phyloP scores from a whole-genome alignment of 2,888 invertebrate species.

The Steinernema scapterisci region DNA sequence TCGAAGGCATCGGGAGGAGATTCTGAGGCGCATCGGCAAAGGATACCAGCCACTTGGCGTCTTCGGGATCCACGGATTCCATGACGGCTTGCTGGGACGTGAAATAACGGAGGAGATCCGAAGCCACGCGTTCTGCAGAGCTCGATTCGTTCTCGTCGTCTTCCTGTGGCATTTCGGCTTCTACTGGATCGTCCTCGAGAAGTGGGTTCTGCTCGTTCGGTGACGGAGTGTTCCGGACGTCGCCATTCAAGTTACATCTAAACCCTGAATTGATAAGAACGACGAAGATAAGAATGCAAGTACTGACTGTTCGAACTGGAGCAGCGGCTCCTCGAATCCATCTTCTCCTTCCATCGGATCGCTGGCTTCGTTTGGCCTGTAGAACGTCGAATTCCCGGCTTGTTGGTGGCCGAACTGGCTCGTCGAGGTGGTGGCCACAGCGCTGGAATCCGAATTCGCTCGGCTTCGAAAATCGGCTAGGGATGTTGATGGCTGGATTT shows the following conservation, averaged over 20 bases:
- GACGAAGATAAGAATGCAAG: background rate
- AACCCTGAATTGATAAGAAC: background rate
- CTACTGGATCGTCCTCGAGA: background rate
- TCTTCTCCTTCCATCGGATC: constrained; percentile 7
- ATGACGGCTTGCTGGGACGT: constrained; percentile 29
- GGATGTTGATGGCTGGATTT: constrained; percentile 2
- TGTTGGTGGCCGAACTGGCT: background rate
- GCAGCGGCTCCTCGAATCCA: constrained; percentile 18
- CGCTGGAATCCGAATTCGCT: background rate
- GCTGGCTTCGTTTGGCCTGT: background rate
- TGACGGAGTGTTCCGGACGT: background rate
- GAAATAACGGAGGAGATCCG: constrained; percentile 37
- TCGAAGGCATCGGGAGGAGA: constrained; percentile 34
- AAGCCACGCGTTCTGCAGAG: constrained; percentile 11
- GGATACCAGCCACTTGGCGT: constrained; percentile 36
- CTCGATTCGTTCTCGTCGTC: background rate
- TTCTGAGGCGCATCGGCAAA: constrained; percentile 38
- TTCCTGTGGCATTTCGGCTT: background rate
- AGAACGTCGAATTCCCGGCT: constrained; percentile 16
- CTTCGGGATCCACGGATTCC: constrained; percentile 33
- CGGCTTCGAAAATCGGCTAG: constrained; percentile 13
- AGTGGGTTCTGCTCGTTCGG: background rate
- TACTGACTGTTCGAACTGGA: constrained; percentile 24
- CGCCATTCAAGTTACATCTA: background rate
- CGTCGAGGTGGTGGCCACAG: background rate